Percentiles rank a stretch among this genome's conserved stretches.
Conservation (phyloP, 2,888 invertebrate genomes). For the Drosophila merina region DNA sequence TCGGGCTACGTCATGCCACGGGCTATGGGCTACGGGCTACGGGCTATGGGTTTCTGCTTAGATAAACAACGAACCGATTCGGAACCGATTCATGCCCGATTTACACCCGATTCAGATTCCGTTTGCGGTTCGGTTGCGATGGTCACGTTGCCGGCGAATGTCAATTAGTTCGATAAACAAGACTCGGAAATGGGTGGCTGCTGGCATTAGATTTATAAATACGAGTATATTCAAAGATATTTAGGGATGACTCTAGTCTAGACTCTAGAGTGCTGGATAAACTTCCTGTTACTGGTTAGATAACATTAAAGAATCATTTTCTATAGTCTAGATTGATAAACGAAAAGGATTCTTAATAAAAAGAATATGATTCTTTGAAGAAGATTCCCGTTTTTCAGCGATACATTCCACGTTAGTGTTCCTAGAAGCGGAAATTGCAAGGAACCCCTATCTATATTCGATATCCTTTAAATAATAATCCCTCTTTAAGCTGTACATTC, state of each 20-base stretch:
- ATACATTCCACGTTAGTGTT: too few relatives aligned
- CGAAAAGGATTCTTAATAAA: background rate
- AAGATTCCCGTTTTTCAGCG: too few relatives aligned
- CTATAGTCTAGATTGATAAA: background rate
- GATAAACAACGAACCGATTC: constrained; percentile 36
- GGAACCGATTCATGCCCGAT: constrained; percentile 29
- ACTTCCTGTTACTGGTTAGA: background rate
- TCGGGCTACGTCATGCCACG: constrained; percentile 30
- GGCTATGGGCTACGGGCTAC: constrained; percentile 15
- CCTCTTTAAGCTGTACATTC: too few relatives aligned
- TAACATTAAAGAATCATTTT: background rate
- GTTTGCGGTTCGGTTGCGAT: constrained; percentile 6
- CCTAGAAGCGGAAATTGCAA: too few relatives aligned
- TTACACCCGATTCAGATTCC: constrained; percentile 28
- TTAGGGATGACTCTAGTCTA: background rate
- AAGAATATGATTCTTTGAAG: too few relatives aligned
- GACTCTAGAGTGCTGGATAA: background rate
- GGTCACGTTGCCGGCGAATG: constrained; percentile 45
- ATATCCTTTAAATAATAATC: too few relatives aligned
- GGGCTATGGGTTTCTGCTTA: constrained; percentile 9
- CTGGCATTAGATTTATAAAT: background rate
- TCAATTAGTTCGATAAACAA: constrained; percentile 45
- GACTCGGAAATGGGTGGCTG: constrained; percentile 23
- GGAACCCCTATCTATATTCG: too few relatives aligned
- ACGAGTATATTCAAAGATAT: background rate